Evolutionary conservation across 2,797 vertebrate genomes (phyloP), one percentile per base, ranked within the genome.

Genomic region (Phyllotis vaccarum): DNA sequence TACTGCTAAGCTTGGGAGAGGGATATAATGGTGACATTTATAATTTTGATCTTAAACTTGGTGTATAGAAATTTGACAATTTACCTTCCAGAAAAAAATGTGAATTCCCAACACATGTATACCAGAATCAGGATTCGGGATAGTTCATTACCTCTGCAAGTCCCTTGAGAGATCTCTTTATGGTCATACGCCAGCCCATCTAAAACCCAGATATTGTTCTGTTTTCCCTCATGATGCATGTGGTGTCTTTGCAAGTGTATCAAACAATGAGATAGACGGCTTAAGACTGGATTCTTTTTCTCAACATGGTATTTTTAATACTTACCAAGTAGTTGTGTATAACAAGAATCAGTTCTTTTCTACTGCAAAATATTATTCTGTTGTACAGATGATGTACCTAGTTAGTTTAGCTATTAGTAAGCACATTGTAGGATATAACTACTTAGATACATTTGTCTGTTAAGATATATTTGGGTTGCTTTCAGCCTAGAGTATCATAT

Each of bases 261-360:
- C 66, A 66, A 14, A 12, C 22, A 54, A 37, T 46, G 49, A 64
- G 60, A 74, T 37, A 22, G 2, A 27, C 64, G 64, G 29, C 2
- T 79, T 40, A 56, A 93, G 87, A 93, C 17, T 76, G 79, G 19
- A 37, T 89, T 89, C 79, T 80, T 94, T 58, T 43, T 43, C 21
- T 80, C 13, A 83, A 40, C 2, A 52, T 54, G 31, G 40, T 40
- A 43, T 68, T n/a, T 75, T 21, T 12, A 14, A 22, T 21, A 49
- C 27, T 64, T 27, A 89, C 62, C 46, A 86, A 85, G 70, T 70
- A 49, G 34, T 24, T 62, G 29, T 58, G 27, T 79, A 10, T 66
- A 82, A n/a, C 64, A 75, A 34, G 34, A 34, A n/a, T 14, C 21
- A 43, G 11, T 34, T 64, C 64, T 46, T 95, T 95, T 95, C 88